A percentile compares a stretch with the other conserved stretches of the same genome.
These are phyloP conservation scores for Scylla paramamosain DNA, from an alignment of 1,140 invertebrate genomes.

Conservation along the genomic window DNA sequence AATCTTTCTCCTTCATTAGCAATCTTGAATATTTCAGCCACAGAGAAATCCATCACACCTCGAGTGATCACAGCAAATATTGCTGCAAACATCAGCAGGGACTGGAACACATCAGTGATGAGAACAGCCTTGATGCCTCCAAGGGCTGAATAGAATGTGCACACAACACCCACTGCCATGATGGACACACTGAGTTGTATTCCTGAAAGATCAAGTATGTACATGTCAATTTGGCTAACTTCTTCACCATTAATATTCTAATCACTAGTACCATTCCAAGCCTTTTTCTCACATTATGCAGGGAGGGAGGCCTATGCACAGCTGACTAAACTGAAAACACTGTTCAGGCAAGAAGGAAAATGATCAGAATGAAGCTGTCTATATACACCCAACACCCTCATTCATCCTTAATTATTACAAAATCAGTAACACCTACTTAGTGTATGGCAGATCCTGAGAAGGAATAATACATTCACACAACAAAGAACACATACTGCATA, in stretches of 20 bases:
- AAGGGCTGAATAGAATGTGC: slow-evolving; percentile 92
- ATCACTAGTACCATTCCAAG: background rate
- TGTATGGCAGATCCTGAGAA: no score
- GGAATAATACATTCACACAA: no score
- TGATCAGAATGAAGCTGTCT: no score
- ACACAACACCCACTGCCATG: slow-evolving; percentile 89
- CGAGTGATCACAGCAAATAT: slow-evolving; percentile 88
- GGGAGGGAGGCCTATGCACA: background rate
- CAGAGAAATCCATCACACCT: slow-evolving; percentile 84
- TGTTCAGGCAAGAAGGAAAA: no score
- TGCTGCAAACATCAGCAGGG: slow-evolving; percentile 88
- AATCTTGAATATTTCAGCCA: slow-evolving; percentile 85
- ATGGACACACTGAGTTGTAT: slow-evolving; percentile 84
- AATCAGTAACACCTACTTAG: no score
- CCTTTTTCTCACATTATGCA: background rate
- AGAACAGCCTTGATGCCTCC: slow-evolving; percentile 95
- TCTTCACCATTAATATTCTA: background rate
- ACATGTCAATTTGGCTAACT: background rate
- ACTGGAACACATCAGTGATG: slow-evolving; percentile 92
- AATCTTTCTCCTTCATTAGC: slow-evolving; percentile 85
- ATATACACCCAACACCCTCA: no score
- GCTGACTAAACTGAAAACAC: no score
- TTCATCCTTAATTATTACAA: no score
- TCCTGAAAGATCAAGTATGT: slow-evolving; percentile 40
- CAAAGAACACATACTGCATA: no score